Evolutionary conservation across 2,888 invertebrate species (phyloP).

Genomic region (Chalcis sispes): DNA sequence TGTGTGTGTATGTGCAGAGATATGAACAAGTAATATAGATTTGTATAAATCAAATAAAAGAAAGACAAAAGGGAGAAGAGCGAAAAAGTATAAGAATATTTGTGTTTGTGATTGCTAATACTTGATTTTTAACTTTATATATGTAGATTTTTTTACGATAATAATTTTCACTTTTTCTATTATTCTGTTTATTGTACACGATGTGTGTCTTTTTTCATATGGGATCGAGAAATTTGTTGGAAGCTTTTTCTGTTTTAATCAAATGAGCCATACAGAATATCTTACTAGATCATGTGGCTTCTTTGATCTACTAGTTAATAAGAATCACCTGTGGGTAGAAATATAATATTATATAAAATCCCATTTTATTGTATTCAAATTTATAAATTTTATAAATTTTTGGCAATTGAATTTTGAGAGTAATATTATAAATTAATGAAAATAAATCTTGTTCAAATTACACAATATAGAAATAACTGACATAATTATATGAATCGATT

Average conservation of each 20-base stretch:
- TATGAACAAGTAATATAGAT: too few species aligned
- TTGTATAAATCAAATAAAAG: not conserved
- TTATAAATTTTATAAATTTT: not conserved
- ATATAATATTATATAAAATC: too few species aligned
- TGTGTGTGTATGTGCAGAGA: constrained; percentile 7
- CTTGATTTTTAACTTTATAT: constrained; percentile 13
- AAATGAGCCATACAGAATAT: constrained; percentile 14
- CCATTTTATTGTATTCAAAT: too few species aligned
- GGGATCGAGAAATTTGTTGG: constrained; percentile 44
- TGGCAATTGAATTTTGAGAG: not conserved
- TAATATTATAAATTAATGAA: not conserved
- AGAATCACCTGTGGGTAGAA: constrained; percentile 1
- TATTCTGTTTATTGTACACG: not conserved
- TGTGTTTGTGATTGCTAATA: not conserved
- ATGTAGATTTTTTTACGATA: too few species aligned
- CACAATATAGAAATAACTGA: too few species aligned
- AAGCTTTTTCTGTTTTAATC: constrained; percentile 7
- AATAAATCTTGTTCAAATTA: too few species aligned
- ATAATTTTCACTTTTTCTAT: constrained; percentile 2
- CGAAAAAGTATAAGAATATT: not conserved
- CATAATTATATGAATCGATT: too few species aligned
- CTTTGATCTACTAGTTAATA: constrained; percentile 18
- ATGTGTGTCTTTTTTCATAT: constrained; percentile 1
- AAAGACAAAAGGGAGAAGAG: constrained; percentile 11
- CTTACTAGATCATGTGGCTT: constrained; percentile 22